A percentile compares a stretch with the other conserved stretches of the same genome.
phyloP scores from a whole-genome alignment of 1,140 invertebrate genomes.

The Macrobrachium rosenbergii region DNA sequence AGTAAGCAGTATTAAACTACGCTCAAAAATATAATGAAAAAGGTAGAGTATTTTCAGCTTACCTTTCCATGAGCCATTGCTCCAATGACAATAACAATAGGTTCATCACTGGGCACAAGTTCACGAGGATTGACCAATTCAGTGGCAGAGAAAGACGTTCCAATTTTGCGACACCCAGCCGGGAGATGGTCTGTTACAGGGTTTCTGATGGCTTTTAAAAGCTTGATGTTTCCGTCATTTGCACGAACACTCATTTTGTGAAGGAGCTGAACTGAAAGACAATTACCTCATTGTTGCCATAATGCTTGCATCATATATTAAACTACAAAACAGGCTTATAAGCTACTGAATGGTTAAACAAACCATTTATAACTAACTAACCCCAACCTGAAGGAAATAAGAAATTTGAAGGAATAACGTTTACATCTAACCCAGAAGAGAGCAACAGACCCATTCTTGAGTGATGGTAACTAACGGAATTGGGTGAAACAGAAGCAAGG shows the following conservation, averaged over 20 bases:
- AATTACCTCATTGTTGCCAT: slow-evolving; percentile 37
- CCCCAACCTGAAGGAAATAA: too few species aligned
- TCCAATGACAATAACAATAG: slow-evolving; percentile 92
- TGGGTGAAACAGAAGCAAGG: too few species aligned
- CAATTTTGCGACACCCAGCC: slow-evolving; percentile 92
- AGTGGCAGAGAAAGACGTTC: slow-evolving; percentile 90
- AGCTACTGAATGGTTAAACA: neutral
- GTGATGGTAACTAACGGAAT: too few species aligned
- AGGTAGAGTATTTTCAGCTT: slow-evolving; percentile 49
- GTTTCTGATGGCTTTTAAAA: slow-evolving; percentile 98
- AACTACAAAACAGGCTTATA: neutral
- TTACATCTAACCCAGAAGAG: neutral
- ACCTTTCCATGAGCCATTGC: slow-evolving; percentile 97
- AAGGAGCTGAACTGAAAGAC: slow-evolving; percentile 90
- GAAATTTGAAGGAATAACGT: too few species aligned
- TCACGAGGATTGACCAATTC: slow-evolving; percentile 83
- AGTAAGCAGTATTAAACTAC: too few species aligned
- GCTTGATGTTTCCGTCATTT: slow-evolving; percentile 87
- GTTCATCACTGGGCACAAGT: slow-evolving; percentile 84
- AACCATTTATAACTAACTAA: too few species aligned
- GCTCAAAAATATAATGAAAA: too few species aligned
- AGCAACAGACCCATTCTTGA: too few species aligned
- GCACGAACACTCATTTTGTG: slow-evolving; percentile 95
- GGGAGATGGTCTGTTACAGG: slow-evolving; percentile 95
- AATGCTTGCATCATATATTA: neutral